Percentiles rank a stretch among this genome's conserved stretches.
These are phyloP conservation scores for Alligator sinensis DNA, from an alignment of 2,113 vertebrate genomes.

Conservation along the genomic window DNA sequence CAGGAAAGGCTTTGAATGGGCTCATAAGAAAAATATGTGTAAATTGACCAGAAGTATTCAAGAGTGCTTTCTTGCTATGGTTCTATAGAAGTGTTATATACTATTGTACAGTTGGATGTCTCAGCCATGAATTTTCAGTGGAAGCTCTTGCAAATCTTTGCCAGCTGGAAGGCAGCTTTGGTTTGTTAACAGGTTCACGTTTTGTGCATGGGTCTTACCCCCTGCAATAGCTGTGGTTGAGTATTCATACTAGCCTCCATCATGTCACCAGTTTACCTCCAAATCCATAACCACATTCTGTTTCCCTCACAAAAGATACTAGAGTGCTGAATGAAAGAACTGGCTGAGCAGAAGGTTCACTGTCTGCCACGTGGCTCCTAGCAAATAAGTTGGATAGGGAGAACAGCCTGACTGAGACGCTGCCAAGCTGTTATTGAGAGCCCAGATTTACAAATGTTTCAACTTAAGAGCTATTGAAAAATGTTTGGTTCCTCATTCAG, in stretches of 20 bases:
- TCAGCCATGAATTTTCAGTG: not conserved
- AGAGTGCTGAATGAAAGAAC: not conserved
- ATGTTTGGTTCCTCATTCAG: not conserved
- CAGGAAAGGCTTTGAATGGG: not conserved
- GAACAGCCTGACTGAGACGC: not conserved
- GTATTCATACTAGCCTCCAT: not conserved
- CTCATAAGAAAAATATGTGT: not conserved
- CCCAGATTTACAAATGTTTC: not conserved
- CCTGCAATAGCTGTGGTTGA: not conserved
- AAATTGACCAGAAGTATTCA: not conserved
- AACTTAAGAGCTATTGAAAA: not conserved
- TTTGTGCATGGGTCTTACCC: not conserved
- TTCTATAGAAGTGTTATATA: not conserved
- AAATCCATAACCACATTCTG: not conserved
- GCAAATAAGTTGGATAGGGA: not conserved
- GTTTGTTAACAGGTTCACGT: not conserved
- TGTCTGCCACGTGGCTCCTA: not conserved
- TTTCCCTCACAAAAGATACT: not conserved
- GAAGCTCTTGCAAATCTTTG: not conserved
- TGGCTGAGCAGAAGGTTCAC: constrained; percentile 16
- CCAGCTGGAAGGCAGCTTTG: not conserved
- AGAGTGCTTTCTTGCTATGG: not conserved
- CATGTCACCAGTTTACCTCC: not conserved
- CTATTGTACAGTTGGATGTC: not conserved
- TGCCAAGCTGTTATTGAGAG: constrained; percentile 5